Conservation (phyloP, 2,888 invertebrate genomes). For the Machimus rusticus region DNA sequence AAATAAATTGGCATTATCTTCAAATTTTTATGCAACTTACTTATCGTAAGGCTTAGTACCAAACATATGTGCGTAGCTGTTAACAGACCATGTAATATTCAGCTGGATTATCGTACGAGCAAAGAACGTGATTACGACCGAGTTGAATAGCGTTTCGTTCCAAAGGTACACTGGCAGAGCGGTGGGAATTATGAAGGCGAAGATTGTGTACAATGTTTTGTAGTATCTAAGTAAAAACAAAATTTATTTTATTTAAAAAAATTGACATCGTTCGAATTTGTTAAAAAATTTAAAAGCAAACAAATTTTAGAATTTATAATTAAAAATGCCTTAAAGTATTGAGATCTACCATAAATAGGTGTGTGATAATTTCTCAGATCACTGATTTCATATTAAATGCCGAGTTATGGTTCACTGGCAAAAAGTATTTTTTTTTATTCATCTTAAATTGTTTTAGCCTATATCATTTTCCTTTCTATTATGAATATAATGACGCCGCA, state of each 20-base stretch:
- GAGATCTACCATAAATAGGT: too few species aligned
- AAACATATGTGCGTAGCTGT: constrained; percentile 75
- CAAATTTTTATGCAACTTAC: constrained; percentile 56
- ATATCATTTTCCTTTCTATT: too few species aligned
- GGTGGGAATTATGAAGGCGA: constrained; percentile 68
- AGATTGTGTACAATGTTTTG: constrained; percentile 64
- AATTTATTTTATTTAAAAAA: neutral
- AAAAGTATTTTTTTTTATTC: too few species aligned
- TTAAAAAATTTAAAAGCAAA: too few species aligned
- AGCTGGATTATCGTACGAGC: constrained; percentile 68
- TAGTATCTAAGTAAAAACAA: constrained; percentile 65
- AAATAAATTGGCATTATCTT: neutral
- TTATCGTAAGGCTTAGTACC: constrained; percentile 74
- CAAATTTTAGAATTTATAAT: too few species aligned
- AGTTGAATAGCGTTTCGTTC: constrained; percentile 68
- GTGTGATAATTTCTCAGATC: too few species aligned
- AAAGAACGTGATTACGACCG: constrained; percentile 68
- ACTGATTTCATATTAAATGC: too few species aligned
- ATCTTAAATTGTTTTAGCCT: too few species aligned
- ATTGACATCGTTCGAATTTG: too few species aligned
- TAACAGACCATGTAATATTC: constrained; percentile 78
- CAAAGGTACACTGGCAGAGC: constrained; percentile 69
- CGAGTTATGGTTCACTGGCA: too few species aligned
- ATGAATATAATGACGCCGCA: too few species aligned
- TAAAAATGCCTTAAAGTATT: too few species aligned